Evolutionary conservation across 2,113 vertebrate genomes (phyloP), one percentile per base, ranked within the genome.

Genomic region (Zosterops borbonicus): DNA sequence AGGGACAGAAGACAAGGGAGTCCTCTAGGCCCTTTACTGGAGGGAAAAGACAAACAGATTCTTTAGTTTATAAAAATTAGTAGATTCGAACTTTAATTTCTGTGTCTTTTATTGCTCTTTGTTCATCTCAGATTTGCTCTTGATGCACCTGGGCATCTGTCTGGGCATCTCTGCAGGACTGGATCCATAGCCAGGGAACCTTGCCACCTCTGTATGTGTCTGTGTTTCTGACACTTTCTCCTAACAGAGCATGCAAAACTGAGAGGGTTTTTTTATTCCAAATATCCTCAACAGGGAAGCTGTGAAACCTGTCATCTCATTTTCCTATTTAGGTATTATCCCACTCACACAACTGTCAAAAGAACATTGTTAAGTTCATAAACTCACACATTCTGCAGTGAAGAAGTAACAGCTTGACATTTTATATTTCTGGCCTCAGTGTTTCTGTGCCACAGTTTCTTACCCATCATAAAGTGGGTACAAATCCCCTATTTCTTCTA

Each of bases 331-430:
- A 91, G 76, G 60, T 75, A 89, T 78, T 91, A 92, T 81, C 77
- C 88, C 91, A 90, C 90, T 92, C 94, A 96, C 79, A 83, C 21
- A 94, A 55, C 83, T 86, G 89, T 95, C 94, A 92, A 94, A 94
- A 84, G 92, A 94, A 94, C 94, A 87, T 67, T 52, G 58, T 46
- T 82, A 74, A 42, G 65, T 94, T 95, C 74, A 82, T 60, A 84
- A 94, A 92, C 60, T 94, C 87, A 77, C 67, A 75, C 39, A 44
- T 35, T 50, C 31, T 35, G 52, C 44, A 50, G 55, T 11, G 46
- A 92, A 42, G 73, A 89, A 91, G 59, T 33, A 59, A 81, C 87
- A 93, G 75, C 29, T 76, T 83, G 62, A 58, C 12, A 7, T 83
- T 86, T 90, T 35, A 73, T 31, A 18, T 52, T 55, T 55, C 76